Base-by-base conservation (phyloP, 2,113 vertebrate species). In the Turdus rufiventris region DNA sequence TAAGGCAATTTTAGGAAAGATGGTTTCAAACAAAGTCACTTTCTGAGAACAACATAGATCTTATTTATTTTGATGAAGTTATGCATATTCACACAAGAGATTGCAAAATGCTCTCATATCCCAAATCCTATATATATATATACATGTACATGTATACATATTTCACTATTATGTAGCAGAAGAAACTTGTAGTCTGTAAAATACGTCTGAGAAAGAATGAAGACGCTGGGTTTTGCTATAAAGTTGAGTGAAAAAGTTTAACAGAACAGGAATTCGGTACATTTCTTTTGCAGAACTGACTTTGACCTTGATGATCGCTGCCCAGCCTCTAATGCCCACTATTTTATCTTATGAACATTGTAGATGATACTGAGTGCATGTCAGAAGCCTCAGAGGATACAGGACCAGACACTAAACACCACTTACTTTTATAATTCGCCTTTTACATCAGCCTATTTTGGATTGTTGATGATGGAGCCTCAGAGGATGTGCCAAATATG, bases 401-500 rank as follows among this genome's bases (percentile, higher is more conserved):
- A 82, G 91, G 77, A 79, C 61, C 51, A 91, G 70, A 87, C 71
- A 68, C 67, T 72, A 65, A 94, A 54, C 36, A 38, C 54, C 3
- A 5, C 75, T 85, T 77, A 51, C 63, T 85, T 88, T 91, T 93
- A 36, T 56, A 77, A 65, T 72, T 79, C 0, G 0, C 50, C 29
- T 88, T 93, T 88, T 85, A 58, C 74, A 79, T 77, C 78, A 76
- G 78, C 67, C 47, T 91, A 1, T 93, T 93, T 94, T 0, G 0
- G 74, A 53, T 34, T 72, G 54, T 78, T 91, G 89, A 89, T 91
- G 90, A 73, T 83, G 82, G 36, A 85, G 62, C 70, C 78, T 76
- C 36, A 61, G 81, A 95, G 54, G 50, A 73, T 61, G 88, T 96
- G 90, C 93, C 85, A 95, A 88, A 83, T 79, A 72, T 12, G 25